These are phyloP conservation scores for Meandrina meandrites DNA, from an alignment of 92 coral and sea anemone species.

Conservation along the genomic window DNA sequence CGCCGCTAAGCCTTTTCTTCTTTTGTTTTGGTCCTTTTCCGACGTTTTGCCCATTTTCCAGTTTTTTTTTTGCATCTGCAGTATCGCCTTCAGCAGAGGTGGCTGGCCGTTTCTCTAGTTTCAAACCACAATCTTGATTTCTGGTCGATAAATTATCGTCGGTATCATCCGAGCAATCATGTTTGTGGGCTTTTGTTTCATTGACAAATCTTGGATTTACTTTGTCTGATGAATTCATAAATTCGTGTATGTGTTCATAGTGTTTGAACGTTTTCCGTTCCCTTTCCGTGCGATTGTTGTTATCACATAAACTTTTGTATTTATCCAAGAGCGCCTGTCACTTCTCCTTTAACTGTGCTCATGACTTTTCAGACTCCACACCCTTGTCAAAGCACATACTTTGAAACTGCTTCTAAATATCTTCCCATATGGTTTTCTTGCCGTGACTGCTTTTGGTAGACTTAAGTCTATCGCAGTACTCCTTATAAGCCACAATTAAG, in stretches of 20 bases:
- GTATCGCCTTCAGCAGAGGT: slow-evolving; percentile 36
- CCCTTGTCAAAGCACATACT: slow-evolving; percentile 42
- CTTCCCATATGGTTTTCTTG: slow-evolving; percentile 43
- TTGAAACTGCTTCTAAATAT: slow-evolving; percentile 39
- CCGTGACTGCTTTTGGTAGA: slow-evolving; percentile 49
- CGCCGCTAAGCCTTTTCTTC: slow-evolving; percentile 35
- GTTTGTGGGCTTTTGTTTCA: slow-evolving; percentile 45
- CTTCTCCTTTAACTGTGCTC: slow-evolving; percentile 53
- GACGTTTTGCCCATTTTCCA: slow-evolving; percentile 40
- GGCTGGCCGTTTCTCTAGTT: slow-evolving; percentile 46
- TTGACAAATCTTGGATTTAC: slow-evolving; percentile 60
- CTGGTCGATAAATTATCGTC: slow-evolving; percentile 37
- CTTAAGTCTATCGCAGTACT: slow-evolving; percentile 41
- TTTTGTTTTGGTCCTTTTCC: slow-evolving; percentile 33
- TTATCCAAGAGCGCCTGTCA: slow-evolving; percentile 54
- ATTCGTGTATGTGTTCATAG: slow-evolving; percentile 50
- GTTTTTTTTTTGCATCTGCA: slow-evolving; percentile 25
- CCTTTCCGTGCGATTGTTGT: slow-evolving; percentile 55
- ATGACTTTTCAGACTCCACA: slow-evolving; percentile 34
- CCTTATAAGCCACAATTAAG: slow-evolving; percentile 49
- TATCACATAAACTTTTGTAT: slow-evolving; percentile 45
- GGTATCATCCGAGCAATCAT: slow-evolving; percentile 33
- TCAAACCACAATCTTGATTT: slow-evolving; percentile 38
- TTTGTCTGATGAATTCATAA: slow-evolving; percentile 46
- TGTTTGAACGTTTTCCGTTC: slow-evolving; percentile 48